phyloP scores from a whole-genome alignment of 2,888 invertebrate genomes.

The Mythimna lalbum region DNA sequence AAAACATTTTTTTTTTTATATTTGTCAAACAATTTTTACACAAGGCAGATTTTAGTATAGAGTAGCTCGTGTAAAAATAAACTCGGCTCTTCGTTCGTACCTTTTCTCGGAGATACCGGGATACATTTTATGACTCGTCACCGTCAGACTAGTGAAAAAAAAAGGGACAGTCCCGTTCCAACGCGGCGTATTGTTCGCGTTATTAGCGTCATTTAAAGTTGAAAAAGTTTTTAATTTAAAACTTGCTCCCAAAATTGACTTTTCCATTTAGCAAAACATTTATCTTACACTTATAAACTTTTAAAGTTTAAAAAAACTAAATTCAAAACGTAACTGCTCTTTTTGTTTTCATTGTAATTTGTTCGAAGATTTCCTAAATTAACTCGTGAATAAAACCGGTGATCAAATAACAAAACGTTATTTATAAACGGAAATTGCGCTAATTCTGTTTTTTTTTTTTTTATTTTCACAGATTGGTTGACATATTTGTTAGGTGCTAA shows the following conservation, averaged over 20 bases:
- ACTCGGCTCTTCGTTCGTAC: neutral
- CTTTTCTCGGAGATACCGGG: neutral
- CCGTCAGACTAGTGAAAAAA: neutral
- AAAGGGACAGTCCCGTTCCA: neutral
- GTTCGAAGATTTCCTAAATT: neutral
- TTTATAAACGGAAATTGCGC: constrained; percentile 41
- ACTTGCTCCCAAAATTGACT: neutral
- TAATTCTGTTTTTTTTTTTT: constrained; percentile 26
- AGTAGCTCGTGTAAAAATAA: neutral
- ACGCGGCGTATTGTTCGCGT: neutral
- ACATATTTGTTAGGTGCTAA: neutral
- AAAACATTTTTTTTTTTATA: no score
- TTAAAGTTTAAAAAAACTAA: neutral
- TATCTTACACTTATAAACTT: no score
- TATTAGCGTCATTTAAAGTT: no score
- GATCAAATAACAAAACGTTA: constrained; percentile 44
- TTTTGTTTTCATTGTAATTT: neutral
- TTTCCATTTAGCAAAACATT: neutral
- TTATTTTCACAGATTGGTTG: neutral
- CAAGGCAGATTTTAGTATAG: no score
- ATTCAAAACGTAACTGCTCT: neutral
- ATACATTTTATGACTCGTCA: neutral
- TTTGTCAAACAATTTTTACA: no score
- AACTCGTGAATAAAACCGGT: neutral
- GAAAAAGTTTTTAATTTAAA: no score